These are phyloP conservation scores for Carcina quercana DNA, from an alignment of 2,888 invertebrate species.

Conservation along the genomic window DNA sequence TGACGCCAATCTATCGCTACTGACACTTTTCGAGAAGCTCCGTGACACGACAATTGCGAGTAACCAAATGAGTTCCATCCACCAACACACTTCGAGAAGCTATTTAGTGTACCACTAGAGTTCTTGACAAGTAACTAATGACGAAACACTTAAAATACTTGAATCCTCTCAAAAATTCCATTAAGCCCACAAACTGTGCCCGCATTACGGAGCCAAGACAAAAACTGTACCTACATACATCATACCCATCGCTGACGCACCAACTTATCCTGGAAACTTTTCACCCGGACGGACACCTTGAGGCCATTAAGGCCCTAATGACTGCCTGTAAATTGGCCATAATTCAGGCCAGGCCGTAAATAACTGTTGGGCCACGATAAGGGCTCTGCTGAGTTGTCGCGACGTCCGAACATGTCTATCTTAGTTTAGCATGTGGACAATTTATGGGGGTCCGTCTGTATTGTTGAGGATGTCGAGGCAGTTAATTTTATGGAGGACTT, in stretches of 20 bases:
- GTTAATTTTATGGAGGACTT: slow-evolving; percentile 7
- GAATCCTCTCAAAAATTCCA: too few species aligned
- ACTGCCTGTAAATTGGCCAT: slow-evolving; percentile 73
- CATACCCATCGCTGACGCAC: slow-evolving; percentile 47
- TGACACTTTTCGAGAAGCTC: too few species aligned
- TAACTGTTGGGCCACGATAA: slow-evolving; percentile 64
- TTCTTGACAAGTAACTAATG: too few species aligned
- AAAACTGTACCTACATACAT: slow-evolving; percentile 24
- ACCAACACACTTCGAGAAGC: too few species aligned
- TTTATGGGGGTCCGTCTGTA: slow-evolving; percentile 43
- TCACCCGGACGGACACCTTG: slow-evolving; percentile 63
- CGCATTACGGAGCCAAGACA: slow-evolving; percentile 21
- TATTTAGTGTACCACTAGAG: too few species aligned
- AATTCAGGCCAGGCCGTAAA: slow-evolving; percentile 66
- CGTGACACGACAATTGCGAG: too few species aligned
- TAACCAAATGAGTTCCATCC: too few species aligned
- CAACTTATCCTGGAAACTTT: slow-evolving; percentile 61
- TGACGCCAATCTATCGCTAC: too few species aligned
- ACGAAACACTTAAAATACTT: too few species aligned
- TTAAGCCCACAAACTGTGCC: too few species aligned
- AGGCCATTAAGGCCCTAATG: slow-evolving; percentile 71
- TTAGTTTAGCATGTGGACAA: slow-evolving; percentile 60
- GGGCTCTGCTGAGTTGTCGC: slow-evolving; percentile 66
- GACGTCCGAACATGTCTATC: slow-evolving; percentile 59
- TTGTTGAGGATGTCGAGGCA: slow-evolving; percentile 20